A percentile compares a stretch with the other conserved stretches of the same genome.
These are phyloP conservation scores for Phocides pigmalion DNA, from an alignment of 1,140 invertebrate species.

Conservation along the genomic window DNA sequence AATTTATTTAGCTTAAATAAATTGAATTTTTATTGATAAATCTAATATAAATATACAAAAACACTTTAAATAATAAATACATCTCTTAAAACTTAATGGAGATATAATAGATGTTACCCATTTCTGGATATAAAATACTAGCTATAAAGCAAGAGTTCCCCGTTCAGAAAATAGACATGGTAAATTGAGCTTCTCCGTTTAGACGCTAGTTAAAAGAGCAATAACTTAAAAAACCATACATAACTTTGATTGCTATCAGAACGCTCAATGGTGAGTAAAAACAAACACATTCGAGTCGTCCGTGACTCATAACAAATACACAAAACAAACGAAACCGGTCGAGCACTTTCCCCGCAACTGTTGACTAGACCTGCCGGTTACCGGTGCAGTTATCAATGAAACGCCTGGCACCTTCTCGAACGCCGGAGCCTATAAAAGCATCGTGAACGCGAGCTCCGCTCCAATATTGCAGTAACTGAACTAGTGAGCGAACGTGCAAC, in stretches of 20 bases:
- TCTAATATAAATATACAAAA: too few species aligned
- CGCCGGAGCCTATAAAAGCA: slow-evolving; percentile 70
- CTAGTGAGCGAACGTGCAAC: slow-evolving; percentile 46
- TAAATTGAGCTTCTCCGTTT: too few species aligned
- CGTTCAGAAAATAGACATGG: too few species aligned
- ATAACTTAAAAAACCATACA: too few species aligned
- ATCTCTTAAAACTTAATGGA: too few species aligned
- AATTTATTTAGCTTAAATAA: too few species aligned
- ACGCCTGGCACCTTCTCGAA: slow-evolving; percentile 70
- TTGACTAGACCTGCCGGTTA: slow-evolving; percentile 62
- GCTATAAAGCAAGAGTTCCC: too few species aligned
- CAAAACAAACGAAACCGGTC: slow-evolving; percentile 45
- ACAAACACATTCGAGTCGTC: not conserved
- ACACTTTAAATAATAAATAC: too few species aligned
- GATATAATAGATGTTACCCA: too few species aligned
- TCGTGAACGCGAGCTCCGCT: slow-evolving; percentile 40
- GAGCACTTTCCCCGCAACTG: slow-evolving; percentile 54
- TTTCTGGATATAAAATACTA: too few species aligned
- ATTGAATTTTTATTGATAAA: too few species aligned
- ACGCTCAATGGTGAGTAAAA: not conserved
- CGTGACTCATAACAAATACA: slow-evolving; percentile 19
- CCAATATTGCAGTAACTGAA: slow-evolving; percentile 45
- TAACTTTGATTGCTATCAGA: not conserved
- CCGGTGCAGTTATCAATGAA: slow-evolving; percentile 62
- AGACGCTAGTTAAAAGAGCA: too few species aligned